Evolutionary conservation across 2,113 vertebrate species (phyloP).

Genomic region (Nyctibius bracteatus): DNA sequence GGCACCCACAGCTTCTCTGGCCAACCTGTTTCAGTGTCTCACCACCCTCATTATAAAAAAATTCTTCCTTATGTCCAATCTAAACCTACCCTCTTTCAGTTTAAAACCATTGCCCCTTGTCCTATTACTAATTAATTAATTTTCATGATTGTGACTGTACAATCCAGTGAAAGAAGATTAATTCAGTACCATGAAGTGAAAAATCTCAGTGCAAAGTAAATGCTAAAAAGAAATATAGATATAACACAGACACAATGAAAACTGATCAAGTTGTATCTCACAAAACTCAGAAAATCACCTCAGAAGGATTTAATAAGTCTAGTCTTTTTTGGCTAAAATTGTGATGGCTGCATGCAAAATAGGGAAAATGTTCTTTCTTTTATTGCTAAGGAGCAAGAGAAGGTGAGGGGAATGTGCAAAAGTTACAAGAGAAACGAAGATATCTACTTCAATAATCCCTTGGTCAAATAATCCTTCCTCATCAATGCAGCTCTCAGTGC

Average conservation of each 20-base stretch:
- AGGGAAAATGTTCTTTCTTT: neutral
- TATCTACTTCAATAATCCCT: too few relatives aligned
- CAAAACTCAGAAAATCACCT: neutral
- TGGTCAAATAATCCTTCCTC: neutral
- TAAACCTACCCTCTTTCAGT: neutral
- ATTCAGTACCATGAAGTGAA: neutral
- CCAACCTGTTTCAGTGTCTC: neutral
- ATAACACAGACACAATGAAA: neutral
- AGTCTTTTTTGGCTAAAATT: neutral
- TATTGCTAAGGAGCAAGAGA: neutral
- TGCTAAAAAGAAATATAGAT: neutral
- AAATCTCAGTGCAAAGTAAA: neutral
- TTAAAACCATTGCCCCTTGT: neutral
- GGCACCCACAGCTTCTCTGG: neutral
- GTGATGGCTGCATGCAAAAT: neutral
- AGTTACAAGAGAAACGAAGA: neutral
- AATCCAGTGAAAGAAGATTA: neutral
- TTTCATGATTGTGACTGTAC: neutral
- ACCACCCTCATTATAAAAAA: neutral
- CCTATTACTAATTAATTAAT: neutral
- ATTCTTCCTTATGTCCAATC: neutral
- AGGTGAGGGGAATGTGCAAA: neutral
- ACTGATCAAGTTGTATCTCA: neutral
- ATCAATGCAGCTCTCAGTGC: neutral
- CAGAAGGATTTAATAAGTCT: neutral